Conservation (phyloP, 2,888 invertebrate species). For the Acleris cristana region DNA sequence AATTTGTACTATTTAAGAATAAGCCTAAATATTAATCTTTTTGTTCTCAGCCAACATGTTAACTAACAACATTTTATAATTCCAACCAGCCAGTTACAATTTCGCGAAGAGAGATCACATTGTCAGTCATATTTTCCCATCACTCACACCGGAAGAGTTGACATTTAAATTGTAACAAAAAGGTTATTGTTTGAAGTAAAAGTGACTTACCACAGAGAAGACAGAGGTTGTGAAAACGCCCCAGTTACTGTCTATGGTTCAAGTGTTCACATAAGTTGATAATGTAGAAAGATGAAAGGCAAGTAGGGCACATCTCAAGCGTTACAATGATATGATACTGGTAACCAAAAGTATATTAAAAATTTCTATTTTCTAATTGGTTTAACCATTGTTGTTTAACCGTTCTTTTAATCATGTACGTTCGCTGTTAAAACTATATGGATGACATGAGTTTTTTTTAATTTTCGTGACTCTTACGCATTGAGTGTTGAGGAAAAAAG, state of each 20-base stretch:
- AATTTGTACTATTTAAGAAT: not conserved
- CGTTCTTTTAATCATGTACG: not conserved
- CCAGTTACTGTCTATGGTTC: slow-evolving; percentile 58
- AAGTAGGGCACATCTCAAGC: slow-evolving; percentile 39
- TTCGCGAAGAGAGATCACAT: slow-evolving; percentile 19
- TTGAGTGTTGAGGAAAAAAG: not conserved
- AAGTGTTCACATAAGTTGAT: slow-evolving; percentile 61
- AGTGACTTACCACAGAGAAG: slow-evolving; percentile 42
- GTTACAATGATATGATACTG: slow-evolving; percentile 33
- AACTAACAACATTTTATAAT: slow-evolving; percentile 18
- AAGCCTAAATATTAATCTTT: not conserved
- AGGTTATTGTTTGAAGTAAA: slow-evolving; percentile 47
- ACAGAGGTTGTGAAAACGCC: slow-evolving; percentile 56
- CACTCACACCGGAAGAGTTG: slow-evolving; percentile 34
- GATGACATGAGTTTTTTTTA: slow-evolving; percentile 8
- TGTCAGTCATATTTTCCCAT: slow-evolving; percentile 17
- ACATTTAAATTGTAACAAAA: slow-evolving; percentile 36
- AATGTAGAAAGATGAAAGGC: slow-evolving; percentile 44
- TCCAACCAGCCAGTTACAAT: slow-evolving; percentile 18
- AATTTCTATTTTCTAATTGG: slow-evolving; percentile 44
- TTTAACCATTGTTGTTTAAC: slow-evolving; percentile 18
- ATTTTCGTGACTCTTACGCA: not conserved
- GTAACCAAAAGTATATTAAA: slow-evolving; percentile 53
- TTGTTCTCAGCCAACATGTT: not conserved
- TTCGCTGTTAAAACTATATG: not conserved